Percentiles rank a stretch among this genome's conserved stretches.
Conservation (phyloP, 2,113 vertebrate genomes). For the Fregata magnificens region DNA sequence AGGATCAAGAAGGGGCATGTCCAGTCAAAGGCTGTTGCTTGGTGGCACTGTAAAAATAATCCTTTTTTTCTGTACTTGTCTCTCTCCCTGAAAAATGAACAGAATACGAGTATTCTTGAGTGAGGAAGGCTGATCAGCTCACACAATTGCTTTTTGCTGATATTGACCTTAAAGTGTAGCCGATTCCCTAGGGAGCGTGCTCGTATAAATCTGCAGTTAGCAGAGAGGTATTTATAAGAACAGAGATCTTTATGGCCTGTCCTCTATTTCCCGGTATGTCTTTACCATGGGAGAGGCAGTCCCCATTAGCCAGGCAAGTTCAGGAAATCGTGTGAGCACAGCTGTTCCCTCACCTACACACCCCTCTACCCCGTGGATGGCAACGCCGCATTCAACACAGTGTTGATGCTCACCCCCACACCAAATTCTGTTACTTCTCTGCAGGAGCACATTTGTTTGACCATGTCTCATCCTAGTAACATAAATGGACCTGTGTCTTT, state of each 20-base stretch:
- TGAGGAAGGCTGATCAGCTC: neutral
- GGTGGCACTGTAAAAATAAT: neutral
- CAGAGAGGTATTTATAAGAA: neutral
- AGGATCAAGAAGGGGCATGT: neutral
- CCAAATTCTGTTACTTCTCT: neutral
- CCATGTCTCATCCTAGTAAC: neutral
- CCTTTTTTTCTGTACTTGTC: neutral
- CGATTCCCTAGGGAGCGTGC: accelerated
- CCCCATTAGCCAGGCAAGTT: neutral
- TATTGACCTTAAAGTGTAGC: neutral
- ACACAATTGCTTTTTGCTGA: neutral
- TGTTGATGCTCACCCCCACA: neutral
- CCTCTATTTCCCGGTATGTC: neutral
- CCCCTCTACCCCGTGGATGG: accelerated
- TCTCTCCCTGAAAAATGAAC: neutral
- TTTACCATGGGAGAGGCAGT: neutral
- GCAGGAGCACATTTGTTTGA: neutral
- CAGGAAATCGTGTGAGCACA: neutral
- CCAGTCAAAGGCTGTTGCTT: neutral
- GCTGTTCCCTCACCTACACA: neutral
- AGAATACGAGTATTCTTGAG: neutral
- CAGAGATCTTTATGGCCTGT: neutral
- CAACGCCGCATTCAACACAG: accelerated
- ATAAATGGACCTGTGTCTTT: neutral
- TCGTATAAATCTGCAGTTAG: neutral